Evolutionary conservation across 2,797 vertebrate species (phyloP), one percentile per base, ranked within the genome.

Genomic region (Pipistrellus pygmaeus): DNA sequence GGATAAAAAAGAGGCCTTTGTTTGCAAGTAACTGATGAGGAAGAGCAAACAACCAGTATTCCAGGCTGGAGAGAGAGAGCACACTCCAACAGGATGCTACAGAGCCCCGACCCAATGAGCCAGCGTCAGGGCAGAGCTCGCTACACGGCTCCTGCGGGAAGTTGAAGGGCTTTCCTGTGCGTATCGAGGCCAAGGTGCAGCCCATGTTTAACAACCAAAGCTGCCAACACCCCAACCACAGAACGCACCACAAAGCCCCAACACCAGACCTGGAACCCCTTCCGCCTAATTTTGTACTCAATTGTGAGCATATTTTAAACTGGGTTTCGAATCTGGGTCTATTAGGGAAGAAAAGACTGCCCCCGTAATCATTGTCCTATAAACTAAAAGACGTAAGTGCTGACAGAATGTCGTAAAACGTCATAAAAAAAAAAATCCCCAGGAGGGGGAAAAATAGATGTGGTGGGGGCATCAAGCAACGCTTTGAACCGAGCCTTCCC

Each of bases 401-500:
- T 35, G 30, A 96, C 95, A 96, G 78, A 92, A 91, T 88, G 89
- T 85, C 91, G 90, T 90, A 85, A 95, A 95, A 78, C 32, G n/a
- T 68, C 64, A 69, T 48, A 32, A 86, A 90, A 55, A 88, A 32
- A 86, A 90, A 55, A 88, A 12, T 75, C 71, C 88, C 85, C 3
- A 0, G 66, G 41, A 11, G 38, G 81, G n/a, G n/a, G 30, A 85
- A 86, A 48, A 53, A 72, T 69, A 62, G 27, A 66, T 12, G 48
- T 89, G 68, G 32, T 51, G 64, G 64, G 20, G 48, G 48, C 93
- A 55, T 87, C 51, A 60, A 85, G 41, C 68, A 85, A 82, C 55
- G 68, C 60, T 81, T 11, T 14, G 21, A 75, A 38, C 60, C 53
- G 80, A 88, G 86, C 81, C 73, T 81, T 95, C 25, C 17, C 1